phyloP scores from a whole-genome alignment of 2,888 invertebrate species.

The Subacronicta megacephala region DNA sequence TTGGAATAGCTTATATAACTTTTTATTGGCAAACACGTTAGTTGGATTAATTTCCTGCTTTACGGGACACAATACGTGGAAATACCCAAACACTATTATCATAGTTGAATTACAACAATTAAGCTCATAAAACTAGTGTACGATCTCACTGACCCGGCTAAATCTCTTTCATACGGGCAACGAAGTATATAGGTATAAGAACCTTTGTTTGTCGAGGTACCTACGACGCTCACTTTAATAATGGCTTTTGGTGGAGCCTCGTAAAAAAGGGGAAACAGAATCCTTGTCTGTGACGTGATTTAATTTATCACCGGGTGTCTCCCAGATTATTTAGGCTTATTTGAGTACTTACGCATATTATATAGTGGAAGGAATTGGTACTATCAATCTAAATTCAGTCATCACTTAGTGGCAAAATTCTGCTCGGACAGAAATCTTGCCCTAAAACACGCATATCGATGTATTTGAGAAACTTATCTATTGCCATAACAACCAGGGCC shows the following conservation, averaged over 20 bases:
- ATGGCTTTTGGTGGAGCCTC: slow-evolving; percentile 39
- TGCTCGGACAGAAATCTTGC: too few relatives aligned
- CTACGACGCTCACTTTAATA: slow-evolving; percentile 33
- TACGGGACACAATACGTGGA: background rate
- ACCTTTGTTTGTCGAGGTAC: slow-evolving; percentile 25
- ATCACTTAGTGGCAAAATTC: too few relatives aligned
- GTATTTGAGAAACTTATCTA: too few relatives aligned
- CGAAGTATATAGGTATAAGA: slow-evolving; percentile 3
- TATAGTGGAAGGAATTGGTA: too few relatives aligned
- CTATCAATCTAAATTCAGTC: too few relatives aligned
- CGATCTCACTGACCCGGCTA: background rate
- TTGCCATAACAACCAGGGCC: too few relatives aligned
- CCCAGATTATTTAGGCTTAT: slow-evolving; percentile 22
- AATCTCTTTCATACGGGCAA: slow-evolving; percentile 1
- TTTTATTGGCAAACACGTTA: slow-evolving; percentile 4
- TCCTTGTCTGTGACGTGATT: slow-evolving; percentile 49
- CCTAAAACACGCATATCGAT: too few relatives aligned
- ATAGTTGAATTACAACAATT: background rate
- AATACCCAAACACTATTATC: background rate
- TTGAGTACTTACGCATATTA: slow-evolving; percentile 16
- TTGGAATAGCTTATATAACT: slow-evolving; percentile 6
- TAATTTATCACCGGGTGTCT: slow-evolving; percentile 47
- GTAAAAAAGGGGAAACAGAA: slow-evolving; percentile 43
- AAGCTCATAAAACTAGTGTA: slow-evolving; percentile 1
- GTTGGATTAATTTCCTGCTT: background rate